These are phyloP conservation scores for Apogon hyalosoma DNA, from an alignment of 2,797 vertebrate genomes.

Conservation along the genomic window DNA sequence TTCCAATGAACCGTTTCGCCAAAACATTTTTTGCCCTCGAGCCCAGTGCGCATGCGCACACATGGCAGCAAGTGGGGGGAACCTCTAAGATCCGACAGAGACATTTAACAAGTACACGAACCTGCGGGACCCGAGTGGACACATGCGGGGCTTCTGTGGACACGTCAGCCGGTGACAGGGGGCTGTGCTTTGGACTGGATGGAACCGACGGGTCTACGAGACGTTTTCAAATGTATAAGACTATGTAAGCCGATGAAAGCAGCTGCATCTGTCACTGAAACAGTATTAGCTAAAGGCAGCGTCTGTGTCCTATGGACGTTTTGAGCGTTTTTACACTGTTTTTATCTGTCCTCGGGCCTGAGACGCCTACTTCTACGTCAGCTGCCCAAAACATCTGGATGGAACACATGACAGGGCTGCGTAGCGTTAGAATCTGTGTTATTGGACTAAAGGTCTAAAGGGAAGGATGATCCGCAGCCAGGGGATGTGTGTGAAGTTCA, in stretches of 20 bases:
- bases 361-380: conserved; percentile 10
- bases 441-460: neutral
- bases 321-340: neutral
- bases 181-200: conserved; percentile 25
- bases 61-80: conserved; percentile 43
- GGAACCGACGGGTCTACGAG: conserved; percentile 62
- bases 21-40: too few species aligned
- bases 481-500: neutral
- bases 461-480: neutral
- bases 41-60: conserved; percentile 61
- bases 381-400: conserved; percentile 37
- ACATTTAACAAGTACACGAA: neutral
- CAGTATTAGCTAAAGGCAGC: neutral
- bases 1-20: neutral
- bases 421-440: neutral
- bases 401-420: conserved; percentile 20
- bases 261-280: neutral
- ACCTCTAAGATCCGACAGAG: neutral
- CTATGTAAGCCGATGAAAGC: conserved; percentile 45
- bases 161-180: conserved; percentile 1
- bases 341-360: conserved; percentile 9
- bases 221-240: conserved; percentile 62
- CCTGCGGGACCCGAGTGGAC: neutral
- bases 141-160: conserved; percentile 19
- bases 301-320: neutral